Evolutionary conservation across 1,140 invertebrate genomes (phyloP).

Genomic region (Aporrectodea caliginosa): DNA sequence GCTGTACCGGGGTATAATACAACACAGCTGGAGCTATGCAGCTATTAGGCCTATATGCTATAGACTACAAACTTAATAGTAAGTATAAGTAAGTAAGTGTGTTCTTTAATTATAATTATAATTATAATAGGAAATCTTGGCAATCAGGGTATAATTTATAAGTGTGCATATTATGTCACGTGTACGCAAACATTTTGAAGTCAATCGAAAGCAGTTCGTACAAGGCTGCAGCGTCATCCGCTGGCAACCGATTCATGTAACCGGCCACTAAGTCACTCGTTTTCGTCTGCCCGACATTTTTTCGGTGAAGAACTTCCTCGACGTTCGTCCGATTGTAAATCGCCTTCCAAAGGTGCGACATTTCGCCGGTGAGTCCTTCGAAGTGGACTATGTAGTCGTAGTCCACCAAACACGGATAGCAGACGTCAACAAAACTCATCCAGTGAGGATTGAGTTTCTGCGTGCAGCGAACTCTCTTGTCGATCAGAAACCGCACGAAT

Average conservation of each 20-base stretch:
- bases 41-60: no score
- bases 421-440: neutral
- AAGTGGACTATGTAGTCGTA: neutral
- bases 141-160: no score
- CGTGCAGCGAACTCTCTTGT: neutral
- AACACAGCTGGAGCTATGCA: no score
- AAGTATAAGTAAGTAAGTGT: no score
- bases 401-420: neutral
- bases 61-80: no score
- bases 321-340: neutral
- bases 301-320: neutral
- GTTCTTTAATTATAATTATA: no score
- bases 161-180: no score
- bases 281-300: neutral
- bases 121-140: no score
- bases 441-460: constrained; percentile 10
- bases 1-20: no score
- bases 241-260: neutral
- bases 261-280: neutral
- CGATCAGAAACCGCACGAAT: neutral
- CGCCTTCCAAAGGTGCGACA: neutral
- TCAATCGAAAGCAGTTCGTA: neutral
- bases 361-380: neutral
- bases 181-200: neutral
- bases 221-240: neutral